Base-by-base conservation (phyloP, 2,888 invertebrate species). In the Mythimna impura region DNA sequence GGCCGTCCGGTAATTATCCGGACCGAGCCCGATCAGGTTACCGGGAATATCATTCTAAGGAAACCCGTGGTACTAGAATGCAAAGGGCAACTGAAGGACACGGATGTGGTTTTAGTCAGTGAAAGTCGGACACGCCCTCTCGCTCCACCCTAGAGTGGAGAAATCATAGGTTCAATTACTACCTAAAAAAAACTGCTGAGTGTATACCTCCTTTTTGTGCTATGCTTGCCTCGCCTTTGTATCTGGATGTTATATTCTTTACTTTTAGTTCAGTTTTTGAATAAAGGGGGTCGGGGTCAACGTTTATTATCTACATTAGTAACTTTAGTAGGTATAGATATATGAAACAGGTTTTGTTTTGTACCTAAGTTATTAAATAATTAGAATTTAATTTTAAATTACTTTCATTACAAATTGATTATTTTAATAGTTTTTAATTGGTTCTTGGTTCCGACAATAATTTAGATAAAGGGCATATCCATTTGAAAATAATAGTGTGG, bases 341-440 rank as follows among this genome's bases (percentile, higher is more conserved):
- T 3, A 30, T 14, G 1, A 47, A 67, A 66, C 54, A 17, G 34
- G 64, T 43, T n/a, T 50, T n/a, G 62, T 65, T 80, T 55, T 80
- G 20, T 66, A 40, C 30, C 25, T 25, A 25, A 25, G 70, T 64
- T 66, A 52, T 9, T 12, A 9, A 52, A 34, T 57, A 66, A 77
- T 73, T 73, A 50, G 25, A 61, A 52, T 57, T 54, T 50, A 77
- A 81, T 73, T 5, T 22, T 9, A 50, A 47, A 7, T 40, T 40
- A 62, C n/a, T 55, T 30, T 57, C 6, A 17, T 57, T 25, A 66
- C 22, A 57, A 1, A 60, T 20, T 9, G 3, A 30, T 52, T 25
- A 52, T 64, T 60, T 54, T 25, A 55, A 40, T 69, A 43, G 52
- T 43, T 66, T 3, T 66, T 67, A 71, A 76, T 67, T 52, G 12